These are phyloP conservation scores for Idaea straminata DNA, from an alignment of 2,888 invertebrate genomes.

Conservation along the genomic window DNA sequence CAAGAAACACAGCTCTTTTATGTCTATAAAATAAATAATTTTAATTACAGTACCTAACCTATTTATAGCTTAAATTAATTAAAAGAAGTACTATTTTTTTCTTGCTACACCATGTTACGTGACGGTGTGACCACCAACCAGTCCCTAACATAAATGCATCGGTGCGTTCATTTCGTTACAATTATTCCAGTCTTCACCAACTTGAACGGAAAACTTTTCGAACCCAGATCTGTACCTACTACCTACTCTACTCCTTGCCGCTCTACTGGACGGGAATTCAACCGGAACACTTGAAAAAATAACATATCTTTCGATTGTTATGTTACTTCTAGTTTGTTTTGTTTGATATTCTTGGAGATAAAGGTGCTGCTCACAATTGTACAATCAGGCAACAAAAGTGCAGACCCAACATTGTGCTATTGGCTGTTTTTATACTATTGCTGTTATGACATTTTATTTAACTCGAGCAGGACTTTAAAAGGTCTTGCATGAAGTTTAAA, in stretches of 20 bases:
- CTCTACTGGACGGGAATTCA: conserved; percentile 21
- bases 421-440: too few relatives aligned
- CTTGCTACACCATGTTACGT: conserved; percentile 4
- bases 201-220: conserved; percentile 51
- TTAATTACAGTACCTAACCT: too few relatives aligned
- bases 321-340: conserved; percentile 3
- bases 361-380: not conserved
- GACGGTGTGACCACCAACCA: conserved; percentile 32
- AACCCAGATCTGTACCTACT: conserved; percentile 27
- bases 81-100: too few relatives aligned
- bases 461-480: too few relatives aligned
- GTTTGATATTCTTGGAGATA: not conserved
- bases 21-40: too few relatives aligned
- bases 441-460: too few relatives aligned
- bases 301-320: conserved; percentile 17
- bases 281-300: conserved; percentile 15
- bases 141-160: conserved; percentile 38
- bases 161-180: conserved; percentile 50
- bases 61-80: too few relatives aligned
- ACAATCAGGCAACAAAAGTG: too few relatives aligned
- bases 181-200: conserved; percentile 61
- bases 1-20: too few relatives aligned
- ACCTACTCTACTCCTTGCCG: conserved; percentile 25
- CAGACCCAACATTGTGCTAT: too few relatives aligned
- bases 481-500: too few relatives aligned